Conservation (phyloP, 2,797 vertebrate genomes). For the Sebastes hubbsi region DNA sequence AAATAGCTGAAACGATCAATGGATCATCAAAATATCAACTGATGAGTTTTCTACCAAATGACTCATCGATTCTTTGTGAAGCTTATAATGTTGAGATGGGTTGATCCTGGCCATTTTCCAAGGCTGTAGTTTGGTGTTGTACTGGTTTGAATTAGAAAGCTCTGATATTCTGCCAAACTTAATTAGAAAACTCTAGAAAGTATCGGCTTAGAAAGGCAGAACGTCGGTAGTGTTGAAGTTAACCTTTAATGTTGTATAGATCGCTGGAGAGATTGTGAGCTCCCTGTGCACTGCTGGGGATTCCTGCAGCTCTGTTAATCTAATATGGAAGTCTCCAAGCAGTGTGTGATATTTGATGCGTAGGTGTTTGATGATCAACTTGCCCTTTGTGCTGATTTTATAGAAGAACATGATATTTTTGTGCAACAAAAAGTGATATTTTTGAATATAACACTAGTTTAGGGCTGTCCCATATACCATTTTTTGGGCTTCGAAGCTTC, state of each 20-base stretch:
- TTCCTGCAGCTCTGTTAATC: background rate
- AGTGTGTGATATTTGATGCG: slow-evolving; percentile 6
- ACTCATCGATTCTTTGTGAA: background rate
- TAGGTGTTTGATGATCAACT: background rate
- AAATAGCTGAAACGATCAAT: background rate
- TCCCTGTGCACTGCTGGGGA: background rate
- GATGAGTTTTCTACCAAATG: background rate
- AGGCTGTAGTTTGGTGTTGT: background rate
- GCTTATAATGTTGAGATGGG: background rate
- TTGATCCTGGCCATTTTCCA: background rate
- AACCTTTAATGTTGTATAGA: slow-evolving; percentile 2
- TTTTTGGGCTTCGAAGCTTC: too few relatives aligned
- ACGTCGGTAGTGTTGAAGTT: background rate
- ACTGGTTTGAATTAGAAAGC: background rate
- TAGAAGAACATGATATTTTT: background rate
- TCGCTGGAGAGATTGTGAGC: background rate
- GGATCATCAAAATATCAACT: background rate
- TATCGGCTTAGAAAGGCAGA: background rate
- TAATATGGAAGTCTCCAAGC: background rate
- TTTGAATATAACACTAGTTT: background rate
- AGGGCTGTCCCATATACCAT: too few relatives aligned
- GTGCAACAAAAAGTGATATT: background rate
- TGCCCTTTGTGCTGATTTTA: background rate
- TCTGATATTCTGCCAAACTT: background rate
- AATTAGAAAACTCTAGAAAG: background rate